These are phyloP conservation scores for Hymenopus coronatus DNA, from an alignment of 2,888 invertebrate genomes.

Conservation along the genomic window DNA sequence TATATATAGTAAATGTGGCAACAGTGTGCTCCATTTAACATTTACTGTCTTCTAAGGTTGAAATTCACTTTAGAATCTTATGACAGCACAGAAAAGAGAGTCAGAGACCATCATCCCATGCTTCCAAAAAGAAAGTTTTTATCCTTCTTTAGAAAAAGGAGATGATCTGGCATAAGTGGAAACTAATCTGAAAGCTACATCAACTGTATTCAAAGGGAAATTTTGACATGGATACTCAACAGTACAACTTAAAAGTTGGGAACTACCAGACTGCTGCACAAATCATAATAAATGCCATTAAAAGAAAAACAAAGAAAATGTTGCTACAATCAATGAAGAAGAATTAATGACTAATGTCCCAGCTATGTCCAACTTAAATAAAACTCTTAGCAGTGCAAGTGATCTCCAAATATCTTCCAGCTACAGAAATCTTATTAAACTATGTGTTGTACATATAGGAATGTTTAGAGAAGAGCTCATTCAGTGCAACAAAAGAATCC, in stretches of 20 bases:
- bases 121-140: not conserved
- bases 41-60: too few relatives aligned
- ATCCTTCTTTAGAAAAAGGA: not conserved
- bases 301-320: not conserved
- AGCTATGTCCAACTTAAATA: not conserved
- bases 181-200: not conserved
- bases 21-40: too few relatives aligned
- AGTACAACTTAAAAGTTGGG: too few relatives aligned
- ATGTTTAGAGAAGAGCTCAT: not conserved
- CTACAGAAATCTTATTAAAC: too few relatives aligned
- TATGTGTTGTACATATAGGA: not conserved
- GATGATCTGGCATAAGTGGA: not conserved
- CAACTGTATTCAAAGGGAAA: not conserved
- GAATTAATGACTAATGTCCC: not conserved
- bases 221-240: not conserved
- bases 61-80: too few relatives aligned
- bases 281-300: not conserved
- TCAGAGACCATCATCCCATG: not conserved
- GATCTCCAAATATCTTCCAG: not conserved
- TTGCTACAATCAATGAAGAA: not conserved
- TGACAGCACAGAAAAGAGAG: not conserved
- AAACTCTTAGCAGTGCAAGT: not conserved
- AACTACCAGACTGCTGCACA: not conserved
- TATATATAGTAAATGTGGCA: too few relatives aligned
- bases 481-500: not conserved